Percentiles rank a stretch among this genome's conserved stretches.
These are phyloP conservation scores for Leptobrachium ailaonicum DNA, from an alignment of 2,113 vertebrate genomes.

Conservation along the genomic window DNA sequence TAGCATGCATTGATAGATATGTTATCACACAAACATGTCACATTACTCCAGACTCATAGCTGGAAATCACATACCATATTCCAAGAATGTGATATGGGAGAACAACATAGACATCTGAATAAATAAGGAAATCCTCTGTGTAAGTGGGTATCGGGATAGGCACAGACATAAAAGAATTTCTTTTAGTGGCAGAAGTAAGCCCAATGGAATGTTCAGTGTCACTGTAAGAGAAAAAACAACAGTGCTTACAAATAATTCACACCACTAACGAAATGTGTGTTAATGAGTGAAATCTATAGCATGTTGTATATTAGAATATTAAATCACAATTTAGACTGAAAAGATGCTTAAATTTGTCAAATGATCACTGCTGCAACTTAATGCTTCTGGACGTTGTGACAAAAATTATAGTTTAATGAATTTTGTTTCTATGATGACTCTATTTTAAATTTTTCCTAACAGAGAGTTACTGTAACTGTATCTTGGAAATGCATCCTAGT, in stretches of 20 bases:
- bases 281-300: constrained; percentile 5
- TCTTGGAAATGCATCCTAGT: too few species aligned
- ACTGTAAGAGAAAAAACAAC: constrained; percentile 26
- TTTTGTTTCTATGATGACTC: too few species aligned
- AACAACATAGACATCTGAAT: constrained; percentile 37
- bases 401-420: too few species aligned
- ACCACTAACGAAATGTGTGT: constrained; percentile 13
- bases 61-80: constrained; percentile 16
- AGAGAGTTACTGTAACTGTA: too few species aligned
- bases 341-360: too few species aligned
- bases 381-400: too few species aligned
- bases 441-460: too few species aligned
- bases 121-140: constrained; percentile 42
- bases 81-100: constrained; percentile 20
- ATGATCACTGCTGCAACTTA: too few species aligned
- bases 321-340: too few species aligned
- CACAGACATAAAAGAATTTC: constrained; percentile 12
- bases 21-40: constrained; percentile 1
- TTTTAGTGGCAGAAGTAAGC: constrained; percentile 21
- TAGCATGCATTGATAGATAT: constrained; percentile 28
- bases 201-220: constrained; percentile 35
- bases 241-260: neutral
- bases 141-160: constrained; percentile 32
- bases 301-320: too few species aligned
- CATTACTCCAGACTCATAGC: neutral